Conservation (phyloP, 1,140 invertebrate species). For the Drosophila burlai region DNA sequence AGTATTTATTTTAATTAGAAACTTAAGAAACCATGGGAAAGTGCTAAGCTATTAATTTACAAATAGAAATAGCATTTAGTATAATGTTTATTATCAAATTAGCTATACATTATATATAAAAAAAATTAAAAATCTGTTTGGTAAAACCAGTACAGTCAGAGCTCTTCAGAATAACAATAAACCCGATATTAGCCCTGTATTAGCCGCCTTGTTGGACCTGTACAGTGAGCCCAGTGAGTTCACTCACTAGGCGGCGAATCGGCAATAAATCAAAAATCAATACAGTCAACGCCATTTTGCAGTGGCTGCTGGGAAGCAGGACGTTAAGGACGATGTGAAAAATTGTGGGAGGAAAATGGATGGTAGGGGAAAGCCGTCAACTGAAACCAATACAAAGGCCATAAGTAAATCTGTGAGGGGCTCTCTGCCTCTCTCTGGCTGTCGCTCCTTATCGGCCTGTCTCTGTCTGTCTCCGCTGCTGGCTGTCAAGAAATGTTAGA, state of each 20-base stretch:
- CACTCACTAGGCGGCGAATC: slow-evolving; percentile 42
- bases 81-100: too few relatives aligned
- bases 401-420: slow-evolving; percentile 66
- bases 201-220: slow-evolving; percentile 37
- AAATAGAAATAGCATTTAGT: not conserved
- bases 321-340: slow-evolving; percentile 12
- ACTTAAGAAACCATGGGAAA: not conserved
- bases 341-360: slow-evolving; percentile 1
- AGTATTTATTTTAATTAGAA: not conserved
- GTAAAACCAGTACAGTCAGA: slow-evolving; percentile 7
- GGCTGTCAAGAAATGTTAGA: slow-evolving; percentile 70
- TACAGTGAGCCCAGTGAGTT: slow-evolving; percentile 37
- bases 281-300: slow-evolving; percentile 75
- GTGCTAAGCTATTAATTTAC: not conserved
- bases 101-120: not conserved
- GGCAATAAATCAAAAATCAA: slow-evolving; percentile 79
- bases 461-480: slow-evolving; percentile 32
- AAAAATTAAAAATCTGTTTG: too few relatives aligned
- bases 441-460: slow-evolving; percentile 4
- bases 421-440: slow-evolving; percentile 2
- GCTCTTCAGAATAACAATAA: slow-evolving; percentile 18
- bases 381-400: slow-evolving; percentile 79
- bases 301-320: slow-evolving; percentile 5
- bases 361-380: slow-evolving; percentile 55
- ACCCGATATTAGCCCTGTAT: slow-evolving; percentile 16